Percentiles rank a stretch among this genome's conserved stretches.
Evolutionary conservation across 37 sponge, comb jelly and placozoan species (phyloP).

Genomic region (Bolinopsis microptera): DNA sequence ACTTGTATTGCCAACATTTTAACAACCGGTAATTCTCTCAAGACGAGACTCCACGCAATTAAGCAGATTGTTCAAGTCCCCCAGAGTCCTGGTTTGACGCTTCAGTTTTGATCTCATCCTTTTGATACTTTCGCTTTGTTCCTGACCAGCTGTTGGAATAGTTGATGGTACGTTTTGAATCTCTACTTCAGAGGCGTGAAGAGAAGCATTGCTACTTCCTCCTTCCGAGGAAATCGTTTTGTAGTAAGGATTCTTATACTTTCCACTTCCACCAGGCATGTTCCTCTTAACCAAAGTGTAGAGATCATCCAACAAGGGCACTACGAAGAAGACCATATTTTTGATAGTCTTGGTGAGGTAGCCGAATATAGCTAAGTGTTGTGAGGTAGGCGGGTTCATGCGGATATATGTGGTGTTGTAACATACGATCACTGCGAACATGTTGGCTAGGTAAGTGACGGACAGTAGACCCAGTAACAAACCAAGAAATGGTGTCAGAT

Average conservation of each 20-base stretch:
- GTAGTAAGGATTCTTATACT: neutral
- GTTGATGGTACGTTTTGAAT: neutral
- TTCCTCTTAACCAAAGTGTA: neutral
- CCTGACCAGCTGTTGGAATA: neutral
- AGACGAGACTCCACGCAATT: neutral
- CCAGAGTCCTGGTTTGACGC: neutral
- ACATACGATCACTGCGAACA: slow-evolving; percentile 47
- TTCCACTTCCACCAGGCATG: neutral
- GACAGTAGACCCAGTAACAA: neutral
- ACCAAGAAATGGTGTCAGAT: neutral
- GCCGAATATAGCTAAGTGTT: slow-evolving; percentile 25
- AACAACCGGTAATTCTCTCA: too few species aligned
- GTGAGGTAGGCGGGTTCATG: neutral
- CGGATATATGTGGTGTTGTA: neutral
- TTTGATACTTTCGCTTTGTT: neutral
- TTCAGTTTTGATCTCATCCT: neutral
- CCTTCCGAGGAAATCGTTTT: neutral
- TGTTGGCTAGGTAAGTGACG: slow-evolving; percentile 27
- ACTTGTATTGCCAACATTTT: too few species aligned
- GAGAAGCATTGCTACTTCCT: neutral
- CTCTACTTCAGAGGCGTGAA: neutral
- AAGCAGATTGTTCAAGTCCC: neutral
- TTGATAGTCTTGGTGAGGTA: neutral
- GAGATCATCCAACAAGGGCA: neutral
- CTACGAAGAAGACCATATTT: neutral